phyloP scores from a whole-genome alignment of 2,888 invertebrate genomes.

The Stegophylla sp. region DNA sequence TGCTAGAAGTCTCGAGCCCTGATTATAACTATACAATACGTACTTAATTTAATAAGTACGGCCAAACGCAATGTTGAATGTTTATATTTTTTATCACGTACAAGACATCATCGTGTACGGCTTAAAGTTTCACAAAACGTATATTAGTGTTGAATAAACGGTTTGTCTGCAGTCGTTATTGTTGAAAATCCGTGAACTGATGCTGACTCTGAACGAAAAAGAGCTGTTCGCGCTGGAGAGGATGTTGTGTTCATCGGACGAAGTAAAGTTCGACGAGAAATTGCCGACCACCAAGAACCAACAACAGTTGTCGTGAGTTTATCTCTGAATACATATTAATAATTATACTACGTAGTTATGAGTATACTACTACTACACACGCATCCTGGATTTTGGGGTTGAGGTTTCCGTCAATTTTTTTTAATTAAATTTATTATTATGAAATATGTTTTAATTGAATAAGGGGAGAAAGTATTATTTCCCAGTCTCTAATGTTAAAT shows the following conservation, averaged over 20 bases:
- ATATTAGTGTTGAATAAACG: neutral
- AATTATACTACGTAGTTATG: no score
- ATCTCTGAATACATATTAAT: neutral
- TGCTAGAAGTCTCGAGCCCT: no score
- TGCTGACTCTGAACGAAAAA: slow-evolving; percentile 84
- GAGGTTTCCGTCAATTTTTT: no score
- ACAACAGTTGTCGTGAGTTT: slow-evolving; percentile 29
- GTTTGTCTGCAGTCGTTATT: slow-evolving; percentile 72
- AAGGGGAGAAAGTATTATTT: neutral
- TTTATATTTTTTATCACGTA: no score
- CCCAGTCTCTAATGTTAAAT: no score
- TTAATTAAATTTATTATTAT: neutral
- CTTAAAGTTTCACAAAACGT: neutral
- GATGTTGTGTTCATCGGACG: slow-evolving; percentile 88
- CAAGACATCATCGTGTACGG: no score
- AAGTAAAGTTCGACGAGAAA: slow-evolving; percentile 64
- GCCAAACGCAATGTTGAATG: no score
- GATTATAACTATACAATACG: no score
- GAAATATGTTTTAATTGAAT: neutral
- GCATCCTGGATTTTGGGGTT: no score
- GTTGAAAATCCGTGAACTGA: slow-evolving; percentile 87
- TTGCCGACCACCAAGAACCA: slow-evolving; percentile 15
- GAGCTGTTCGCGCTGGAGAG: slow-evolving; percentile 88
- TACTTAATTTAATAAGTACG: no score
- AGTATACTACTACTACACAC: no score